Percentiles rank a stretch among this genome's conserved stretches.
Evolutionary conservation across 2,888 invertebrate species (phyloP).

Genomic region (Drosophila emarginata): DNA sequence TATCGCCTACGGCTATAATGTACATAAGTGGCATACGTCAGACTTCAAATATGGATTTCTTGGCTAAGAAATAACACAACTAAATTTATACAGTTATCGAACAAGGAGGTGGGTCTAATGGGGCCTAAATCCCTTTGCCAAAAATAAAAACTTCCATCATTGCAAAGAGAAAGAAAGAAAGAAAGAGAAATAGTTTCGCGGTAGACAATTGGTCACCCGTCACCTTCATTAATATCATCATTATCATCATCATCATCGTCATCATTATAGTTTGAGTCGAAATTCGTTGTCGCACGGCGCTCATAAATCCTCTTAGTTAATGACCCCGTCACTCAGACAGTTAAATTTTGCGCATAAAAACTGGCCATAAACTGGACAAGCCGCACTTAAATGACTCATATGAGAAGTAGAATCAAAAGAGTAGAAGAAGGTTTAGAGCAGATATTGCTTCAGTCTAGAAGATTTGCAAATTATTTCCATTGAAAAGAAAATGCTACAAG

Average conservation of each 20-base stretch:
- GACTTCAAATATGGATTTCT: constrained; percentile 13
- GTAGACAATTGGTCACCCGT: constrained; percentile 75
- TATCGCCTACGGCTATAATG: not conserved
- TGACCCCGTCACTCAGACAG: constrained; percentile 74
- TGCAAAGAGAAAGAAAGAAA: constrained; percentile 12
- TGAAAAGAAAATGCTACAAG: not conserved
- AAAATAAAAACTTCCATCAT: constrained; percentile 53
- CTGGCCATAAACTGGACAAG: constrained; percentile 55
- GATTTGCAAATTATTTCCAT: not conserved
- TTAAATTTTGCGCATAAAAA: constrained; percentile 70
- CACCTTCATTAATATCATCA: constrained; percentile 5
- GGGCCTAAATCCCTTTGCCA: constrained; percentile 26
- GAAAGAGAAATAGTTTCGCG: constrained; percentile 46
- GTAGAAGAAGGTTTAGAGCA: not conserved
- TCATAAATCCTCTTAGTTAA: constrained; percentile 76
- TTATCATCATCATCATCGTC: not conserved
- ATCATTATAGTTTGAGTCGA: constrained; percentile 3
- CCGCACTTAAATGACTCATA: constrained; percentile 52
- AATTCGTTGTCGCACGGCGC: constrained; percentile 42
- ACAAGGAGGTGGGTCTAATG: not conserved
- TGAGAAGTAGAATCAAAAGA: constrained; percentile 11
- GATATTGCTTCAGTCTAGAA: constrained; percentile 15
- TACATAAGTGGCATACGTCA: constrained; percentile 22
- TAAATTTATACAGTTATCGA: not conserved
- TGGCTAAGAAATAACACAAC: not conserved